Evolutionary conservation across 92 coral and sea anemone genomes (phyloP), one percentile per base, ranked within the genome.

Genomic region (Bergia sp.): DNA sequence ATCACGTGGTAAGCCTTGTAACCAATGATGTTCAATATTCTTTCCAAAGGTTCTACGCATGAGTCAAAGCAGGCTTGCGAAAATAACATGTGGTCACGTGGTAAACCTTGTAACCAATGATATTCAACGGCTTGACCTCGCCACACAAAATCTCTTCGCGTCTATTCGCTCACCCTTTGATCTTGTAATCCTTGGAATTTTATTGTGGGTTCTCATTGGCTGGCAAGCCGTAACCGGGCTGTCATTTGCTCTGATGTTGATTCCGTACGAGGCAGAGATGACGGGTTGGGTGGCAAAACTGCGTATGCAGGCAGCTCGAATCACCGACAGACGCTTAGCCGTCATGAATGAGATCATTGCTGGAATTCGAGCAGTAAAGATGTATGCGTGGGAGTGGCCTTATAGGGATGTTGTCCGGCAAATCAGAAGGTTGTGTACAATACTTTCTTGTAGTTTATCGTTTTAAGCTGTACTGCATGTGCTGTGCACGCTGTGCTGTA

Each of bases 381-480:
- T 95, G 98, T 95, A 95, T 74, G 98, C 96, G 12, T 95, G 98
- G 98, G 98, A 95, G 77, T 95, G 96, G 98, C 98, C 98, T 47
- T 95, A 95, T 49, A 85, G 98, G 76, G 98, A 95, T 40, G 95
- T 92, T 55, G 98, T 95, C 3, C 91, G 93, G 67, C 66, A 73
- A 88, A 89, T 95, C 40, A 89, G 96, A 89, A 94, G 89, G 98
- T 95, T 71, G 29, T 13, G 12, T 65, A 9, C 18, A 9, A 16
- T 36, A 42, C 50, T n/a, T 58, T 18, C 61, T 42, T 57, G 18
- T 49, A n/a, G n/a, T 11, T 21, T 42, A 45, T 4, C 18, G 6
- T 0, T 11, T 45, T 37, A 43, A 15, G 5, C 39, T 7, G 23
- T 67, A 21, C 23, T 67, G 23, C 37, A 7, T 69, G 2, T 5